Conservation (phyloP, 2,797 vertebrate genomes). For the Coregonus suidteri region DNA sequence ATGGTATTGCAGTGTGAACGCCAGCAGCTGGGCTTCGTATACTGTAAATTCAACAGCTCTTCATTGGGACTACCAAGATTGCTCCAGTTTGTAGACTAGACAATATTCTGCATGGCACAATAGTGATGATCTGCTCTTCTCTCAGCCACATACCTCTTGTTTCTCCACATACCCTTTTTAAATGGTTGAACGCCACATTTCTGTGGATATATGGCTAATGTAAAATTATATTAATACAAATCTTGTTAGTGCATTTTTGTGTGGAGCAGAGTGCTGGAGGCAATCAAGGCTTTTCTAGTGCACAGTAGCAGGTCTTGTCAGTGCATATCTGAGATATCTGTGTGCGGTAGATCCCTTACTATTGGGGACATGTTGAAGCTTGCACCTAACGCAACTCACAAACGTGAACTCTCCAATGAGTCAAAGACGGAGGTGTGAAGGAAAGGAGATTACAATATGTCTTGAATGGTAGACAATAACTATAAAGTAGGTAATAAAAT, state of each 20-base stretch:
- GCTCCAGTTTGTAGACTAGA: neutral
- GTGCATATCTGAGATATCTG: constrained; percentile 7
- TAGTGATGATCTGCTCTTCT: neutral
- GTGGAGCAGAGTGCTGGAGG: neutral
- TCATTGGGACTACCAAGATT: neutral
- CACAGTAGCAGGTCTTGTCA: constrained; percentile 1
- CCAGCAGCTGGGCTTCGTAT: neutral
- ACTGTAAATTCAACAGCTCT: neutral
- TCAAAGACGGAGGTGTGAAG: neutral
- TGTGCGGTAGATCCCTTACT: neutral
- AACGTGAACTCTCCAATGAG: neutral
- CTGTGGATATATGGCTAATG: neutral
- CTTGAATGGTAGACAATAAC: neutral
- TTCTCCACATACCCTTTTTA: neutral
- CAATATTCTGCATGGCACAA: neutral
- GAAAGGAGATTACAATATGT: neutral
- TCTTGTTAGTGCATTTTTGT: neutral
- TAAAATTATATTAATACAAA: neutral
- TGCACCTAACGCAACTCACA: neutral
- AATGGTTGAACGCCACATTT: too few relatives aligned
- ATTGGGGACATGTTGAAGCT: constrained; percentile 1
- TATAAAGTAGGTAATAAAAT: neutral
- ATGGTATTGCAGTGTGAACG: neutral
- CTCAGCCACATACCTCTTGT: neutral
- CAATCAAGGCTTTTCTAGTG: neutral